Percentiles rank a stretch among this genome's conserved stretches.
Conservation (phyloP, 2,113 vertebrate species). For the Odocoileus hemionus region DNA sequence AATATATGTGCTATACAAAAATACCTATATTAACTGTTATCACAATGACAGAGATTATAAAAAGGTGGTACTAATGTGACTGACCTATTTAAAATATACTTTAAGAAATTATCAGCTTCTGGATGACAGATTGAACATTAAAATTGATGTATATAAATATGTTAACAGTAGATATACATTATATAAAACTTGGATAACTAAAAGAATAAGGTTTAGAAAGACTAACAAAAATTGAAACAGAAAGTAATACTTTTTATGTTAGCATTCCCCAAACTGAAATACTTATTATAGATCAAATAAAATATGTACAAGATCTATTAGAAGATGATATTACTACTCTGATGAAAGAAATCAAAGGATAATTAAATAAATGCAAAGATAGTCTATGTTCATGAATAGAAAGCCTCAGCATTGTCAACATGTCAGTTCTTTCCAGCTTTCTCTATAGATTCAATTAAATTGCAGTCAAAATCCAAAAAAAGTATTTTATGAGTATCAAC, state of each 20-base stretch:
- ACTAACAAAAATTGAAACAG: background rate
- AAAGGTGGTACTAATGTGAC: background rate
- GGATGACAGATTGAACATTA: background rate
- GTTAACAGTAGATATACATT: background rate
- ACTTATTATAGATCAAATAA: background rate
- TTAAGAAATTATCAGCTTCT: background rate
- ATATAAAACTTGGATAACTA: background rate
- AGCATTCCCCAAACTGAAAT: background rate
- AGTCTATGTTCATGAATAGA: background rate
- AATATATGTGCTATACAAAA: background rate
- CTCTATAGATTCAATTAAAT: background rate
- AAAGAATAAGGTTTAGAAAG: background rate
- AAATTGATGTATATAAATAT: background rate
- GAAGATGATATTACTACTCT: background rate
- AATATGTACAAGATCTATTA: background rate
- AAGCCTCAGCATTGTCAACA: background rate
- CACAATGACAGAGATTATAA: background rate
- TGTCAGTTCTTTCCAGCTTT: background rate
- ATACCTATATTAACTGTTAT: background rate
- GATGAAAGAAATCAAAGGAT: background rate
- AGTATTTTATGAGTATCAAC: background rate
- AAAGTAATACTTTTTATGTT: background rate
- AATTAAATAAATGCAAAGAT: background rate
- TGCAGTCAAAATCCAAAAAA: background rate
- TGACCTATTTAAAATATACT: background rate